Conservation (phyloP, 2,797 vertebrate genomes). For the Selene dorsalis region DNA sequence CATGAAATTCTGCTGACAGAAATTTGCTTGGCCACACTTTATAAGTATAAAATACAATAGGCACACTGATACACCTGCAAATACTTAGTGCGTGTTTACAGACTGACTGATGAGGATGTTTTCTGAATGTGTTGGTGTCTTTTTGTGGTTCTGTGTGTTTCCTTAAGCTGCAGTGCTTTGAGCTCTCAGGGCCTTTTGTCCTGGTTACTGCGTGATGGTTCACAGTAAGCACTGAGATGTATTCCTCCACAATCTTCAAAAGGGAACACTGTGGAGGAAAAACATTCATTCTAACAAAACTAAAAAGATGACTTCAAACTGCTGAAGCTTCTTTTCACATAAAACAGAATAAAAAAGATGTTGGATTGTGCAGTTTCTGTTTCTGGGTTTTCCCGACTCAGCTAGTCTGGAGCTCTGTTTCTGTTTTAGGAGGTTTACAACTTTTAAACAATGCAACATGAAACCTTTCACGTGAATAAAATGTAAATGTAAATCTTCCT, state of each 20-base stretch:
- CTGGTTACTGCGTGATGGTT: neutral
- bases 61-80: neutral
- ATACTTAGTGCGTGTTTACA: too few species aligned
- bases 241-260: neutral
- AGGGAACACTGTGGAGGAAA: neutral
- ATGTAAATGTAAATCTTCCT: conserved; percentile 5
- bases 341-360: neutral
- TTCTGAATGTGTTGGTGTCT: neutral
- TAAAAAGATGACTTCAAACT: neutral
- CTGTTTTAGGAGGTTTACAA: neutral
- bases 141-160: too few species aligned
- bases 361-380: neutral
- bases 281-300: neutral
- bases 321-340: neutral
- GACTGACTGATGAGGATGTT: too few species aligned
- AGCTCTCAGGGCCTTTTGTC: neutral
- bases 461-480: neutral
- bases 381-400: neutral
- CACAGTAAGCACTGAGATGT: neutral
- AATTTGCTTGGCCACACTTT: too few species aligned
- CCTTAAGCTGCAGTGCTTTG: neutral
- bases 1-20: too few species aligned
- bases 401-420: neutral
- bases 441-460: neutral
- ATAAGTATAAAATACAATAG: too few species aligned